Conservation (phyloP, 2,113 vertebrate species). For the Anser cygnoides region DNA sequence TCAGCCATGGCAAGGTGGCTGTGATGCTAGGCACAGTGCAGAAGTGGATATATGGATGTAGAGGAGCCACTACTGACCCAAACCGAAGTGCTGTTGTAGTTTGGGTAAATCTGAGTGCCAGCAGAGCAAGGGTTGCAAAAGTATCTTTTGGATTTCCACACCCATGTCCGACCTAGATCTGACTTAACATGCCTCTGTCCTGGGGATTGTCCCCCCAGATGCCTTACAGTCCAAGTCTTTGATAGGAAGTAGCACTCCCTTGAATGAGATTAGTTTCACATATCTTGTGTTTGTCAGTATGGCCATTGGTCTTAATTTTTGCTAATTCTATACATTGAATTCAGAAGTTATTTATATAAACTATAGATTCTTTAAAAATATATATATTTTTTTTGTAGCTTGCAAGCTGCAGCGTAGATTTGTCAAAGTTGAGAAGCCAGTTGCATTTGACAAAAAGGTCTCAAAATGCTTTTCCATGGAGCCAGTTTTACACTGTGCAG, state of each 20-base stretch:
- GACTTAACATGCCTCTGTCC: not conserved
- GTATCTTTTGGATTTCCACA: not conserved
- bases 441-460: conserved; percentile 54
- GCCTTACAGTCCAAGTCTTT: not conserved
- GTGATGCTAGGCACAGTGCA: not conserved
- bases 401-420: conserved; percentile 74
- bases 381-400: conserved; percentile 40
- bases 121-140: not conserved
- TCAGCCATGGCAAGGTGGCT: not conserved
- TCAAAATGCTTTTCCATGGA: conserved; percentile 79
- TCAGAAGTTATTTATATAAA: not conserved
- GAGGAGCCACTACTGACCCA: not conserved
- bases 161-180: not conserved
- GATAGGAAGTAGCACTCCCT: not conserved
- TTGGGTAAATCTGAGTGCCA: not conserved
- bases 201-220: fast-evolving
- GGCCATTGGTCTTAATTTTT: not conserved
- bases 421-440: conserved; percentile 74
- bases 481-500: conserved; percentile 75
- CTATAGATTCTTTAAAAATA: not conserved
- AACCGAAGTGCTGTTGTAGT: not conserved
- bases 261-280: not conserved
- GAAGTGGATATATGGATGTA: fast-evolving
- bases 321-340: not conserved
- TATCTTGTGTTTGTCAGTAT: not conserved